Evolutionary conservation across 2,797 vertebrate species (phyloP).

Genomic region (Sebastes miniatus): DNA sequence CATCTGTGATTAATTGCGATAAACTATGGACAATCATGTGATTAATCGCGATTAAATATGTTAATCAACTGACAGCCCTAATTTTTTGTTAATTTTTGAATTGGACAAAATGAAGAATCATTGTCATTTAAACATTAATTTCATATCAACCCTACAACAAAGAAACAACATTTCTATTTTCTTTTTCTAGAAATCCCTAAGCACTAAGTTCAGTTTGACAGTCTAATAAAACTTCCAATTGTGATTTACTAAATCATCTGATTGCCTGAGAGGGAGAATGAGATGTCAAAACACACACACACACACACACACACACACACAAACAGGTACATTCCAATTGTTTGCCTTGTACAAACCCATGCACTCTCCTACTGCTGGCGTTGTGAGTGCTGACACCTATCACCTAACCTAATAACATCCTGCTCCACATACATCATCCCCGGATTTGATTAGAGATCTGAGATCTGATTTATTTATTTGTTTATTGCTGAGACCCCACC

Average conservation of each 20-base stretch:
- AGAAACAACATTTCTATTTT: neutral
- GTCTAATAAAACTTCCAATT: conserved; percentile 21
- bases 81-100: neutral
- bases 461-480: conserved; percentile 85
- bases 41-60: no score
- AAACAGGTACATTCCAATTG: conserved; percentile 35
- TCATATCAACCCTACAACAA: neutral
- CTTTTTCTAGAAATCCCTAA: neutral
- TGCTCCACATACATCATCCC: conserved; percentile 73
- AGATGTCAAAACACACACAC: conserved; percentile 9
- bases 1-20: no score
- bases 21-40: no score
- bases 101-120: neutral
- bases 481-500: conserved; percentile 72
- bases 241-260: conserved; percentile 16
- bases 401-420: conserved; percentile 76
- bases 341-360: conserved; percentile 37
- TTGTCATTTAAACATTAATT: neutral
- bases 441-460: conserved; percentile 79
- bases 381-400: conserved; percentile 71
- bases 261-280: conserved; percentile 19
- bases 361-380: conserved; percentile 50
- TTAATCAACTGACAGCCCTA: no score
- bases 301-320: neutral
- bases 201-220: neutral